phyloP scores from a whole-genome alignment of 2,113 vertebrate genomes.

The Callopanchax toddi region DNA sequence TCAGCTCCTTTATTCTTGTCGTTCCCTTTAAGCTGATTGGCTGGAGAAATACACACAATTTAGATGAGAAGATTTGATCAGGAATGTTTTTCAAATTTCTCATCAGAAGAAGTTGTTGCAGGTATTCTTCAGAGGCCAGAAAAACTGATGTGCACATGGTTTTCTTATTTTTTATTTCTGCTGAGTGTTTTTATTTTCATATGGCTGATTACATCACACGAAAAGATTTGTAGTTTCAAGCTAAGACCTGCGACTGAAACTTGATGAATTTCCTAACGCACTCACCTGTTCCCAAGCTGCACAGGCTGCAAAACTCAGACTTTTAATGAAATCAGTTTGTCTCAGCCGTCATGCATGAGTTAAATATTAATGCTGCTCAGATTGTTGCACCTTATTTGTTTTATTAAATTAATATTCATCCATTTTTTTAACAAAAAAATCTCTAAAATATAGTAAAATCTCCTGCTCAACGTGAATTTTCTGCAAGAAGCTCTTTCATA shows the following conservation, averaged over 20 bases:
- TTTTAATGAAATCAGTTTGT: slow-evolving; percentile 41
- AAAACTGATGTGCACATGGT: neutral
- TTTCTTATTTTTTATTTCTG: slow-evolving; percentile 15
- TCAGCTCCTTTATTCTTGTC: slow-evolving; percentile 31
- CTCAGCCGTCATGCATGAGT: slow-evolving; percentile 46
- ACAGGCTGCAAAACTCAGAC: slow-evolving; percentile 23
- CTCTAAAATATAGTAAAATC: slow-evolving; percentile 1
- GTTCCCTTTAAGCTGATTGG: slow-evolving; percentile 48
- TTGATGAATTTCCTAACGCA: slow-evolving; percentile 21
- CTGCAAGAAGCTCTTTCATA: slow-evolving; percentile 18
- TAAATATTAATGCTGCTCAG: slow-evolving; percentile 33
- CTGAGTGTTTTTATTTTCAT: slow-evolving; percentile 19
- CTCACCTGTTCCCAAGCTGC: slow-evolving; percentile 33
- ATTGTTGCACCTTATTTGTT: slow-evolving; percentile 4
- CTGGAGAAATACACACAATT: slow-evolving; percentile 21
- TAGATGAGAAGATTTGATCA: slow-evolving; percentile 7
- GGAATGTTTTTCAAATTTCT: slow-evolving; percentile 13
- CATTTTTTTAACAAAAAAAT: slow-evolving; percentile 5
- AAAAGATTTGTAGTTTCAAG: slow-evolving; percentile 21
- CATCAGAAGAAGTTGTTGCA: neutral
- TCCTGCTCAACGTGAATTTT: slow-evolving; percentile 2
- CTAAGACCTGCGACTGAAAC: neutral
- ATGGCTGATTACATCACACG: slow-evolving; percentile 25
- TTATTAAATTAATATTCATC: slow-evolving; percentile 18
- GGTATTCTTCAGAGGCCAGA: slow-evolving; percentile 13